Conservation (phyloP, 2,113 vertebrate genomes). For the Phalacrocorax aristotelis region DNA sequence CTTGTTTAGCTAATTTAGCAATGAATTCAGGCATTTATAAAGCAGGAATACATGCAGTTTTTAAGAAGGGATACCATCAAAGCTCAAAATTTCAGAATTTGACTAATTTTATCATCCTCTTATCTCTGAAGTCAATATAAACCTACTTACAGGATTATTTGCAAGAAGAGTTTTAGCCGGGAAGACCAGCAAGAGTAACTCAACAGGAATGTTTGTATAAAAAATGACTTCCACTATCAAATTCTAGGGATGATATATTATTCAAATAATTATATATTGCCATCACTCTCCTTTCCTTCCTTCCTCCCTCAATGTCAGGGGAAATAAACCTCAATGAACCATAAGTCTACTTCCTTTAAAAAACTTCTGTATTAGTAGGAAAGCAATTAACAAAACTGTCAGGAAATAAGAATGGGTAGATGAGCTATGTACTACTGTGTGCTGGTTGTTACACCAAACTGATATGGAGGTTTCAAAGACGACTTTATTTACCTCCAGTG, state of each 20-base stretch:
- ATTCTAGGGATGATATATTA: neutral
- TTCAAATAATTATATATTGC: neutral
- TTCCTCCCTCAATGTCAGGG: neutral
- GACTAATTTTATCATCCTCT: neutral
- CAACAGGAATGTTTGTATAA: constrained; percentile 1
- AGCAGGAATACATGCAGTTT: neutral
- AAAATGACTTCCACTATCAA: neutral
- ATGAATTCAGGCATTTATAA: neutral
- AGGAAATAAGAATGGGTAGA: neutral
- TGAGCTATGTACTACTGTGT: neutral
- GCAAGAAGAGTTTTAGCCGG: neutral
- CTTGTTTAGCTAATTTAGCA: neutral
- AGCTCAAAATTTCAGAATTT: neutral
- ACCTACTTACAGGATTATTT: neutral
- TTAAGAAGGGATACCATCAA: neutral
- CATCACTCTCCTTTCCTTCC: neutral
- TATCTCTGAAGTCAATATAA: constrained; percentile 21
- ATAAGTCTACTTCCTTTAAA: neutral
- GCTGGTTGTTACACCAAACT: neutral
- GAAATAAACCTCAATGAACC: neutral
- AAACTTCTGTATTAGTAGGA: neutral
- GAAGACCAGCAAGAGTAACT: neutral
- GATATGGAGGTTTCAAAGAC: neutral
- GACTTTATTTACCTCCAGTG: neutral
- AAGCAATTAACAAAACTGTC: neutral